These are phyloP conservation scores for Dasyornis broadbenti DNA, from an alignment of 2,113 vertebrate genomes.

Conservation along the genomic window DNA sequence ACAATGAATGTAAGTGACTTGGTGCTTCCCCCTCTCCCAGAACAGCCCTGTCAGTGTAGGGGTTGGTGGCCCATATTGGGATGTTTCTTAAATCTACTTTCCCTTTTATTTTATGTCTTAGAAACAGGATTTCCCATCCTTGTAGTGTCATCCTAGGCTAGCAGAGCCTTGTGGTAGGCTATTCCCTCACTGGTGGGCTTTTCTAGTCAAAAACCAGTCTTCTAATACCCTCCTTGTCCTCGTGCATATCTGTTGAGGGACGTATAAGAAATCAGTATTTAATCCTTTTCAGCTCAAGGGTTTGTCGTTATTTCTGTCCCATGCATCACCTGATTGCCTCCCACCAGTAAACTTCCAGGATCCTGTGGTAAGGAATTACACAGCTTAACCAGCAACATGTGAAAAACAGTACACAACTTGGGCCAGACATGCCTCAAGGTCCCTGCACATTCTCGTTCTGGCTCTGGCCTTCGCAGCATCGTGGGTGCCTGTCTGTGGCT, in stretches of 20 bases:
- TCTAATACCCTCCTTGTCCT: background rate
- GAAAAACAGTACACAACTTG: background rate
- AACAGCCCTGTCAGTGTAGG: background rate
- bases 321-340: background rate
- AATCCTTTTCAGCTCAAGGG: background rate
- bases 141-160: background rate
- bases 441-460: background rate
- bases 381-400: background rate
- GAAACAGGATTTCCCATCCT: background rate
- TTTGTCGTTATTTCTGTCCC: background rate
- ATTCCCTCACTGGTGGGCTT: background rate
- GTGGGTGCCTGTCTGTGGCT: background rate
- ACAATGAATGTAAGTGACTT: conserved; percentile 91
- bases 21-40: background rate
- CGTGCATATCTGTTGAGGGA: background rate
- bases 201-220: background rate
- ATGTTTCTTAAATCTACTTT: background rate
- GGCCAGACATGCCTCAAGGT: rapidly evolving
- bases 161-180: background rate
- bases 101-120: background rate
- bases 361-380: background rate
- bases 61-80: background rate
- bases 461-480: background rate
- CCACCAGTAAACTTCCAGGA: background rate
- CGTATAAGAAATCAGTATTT: background rate